phyloP scores from a whole-genome alignment of 2,888 invertebrate species.

The Ceriagrion tenellum region DNA sequence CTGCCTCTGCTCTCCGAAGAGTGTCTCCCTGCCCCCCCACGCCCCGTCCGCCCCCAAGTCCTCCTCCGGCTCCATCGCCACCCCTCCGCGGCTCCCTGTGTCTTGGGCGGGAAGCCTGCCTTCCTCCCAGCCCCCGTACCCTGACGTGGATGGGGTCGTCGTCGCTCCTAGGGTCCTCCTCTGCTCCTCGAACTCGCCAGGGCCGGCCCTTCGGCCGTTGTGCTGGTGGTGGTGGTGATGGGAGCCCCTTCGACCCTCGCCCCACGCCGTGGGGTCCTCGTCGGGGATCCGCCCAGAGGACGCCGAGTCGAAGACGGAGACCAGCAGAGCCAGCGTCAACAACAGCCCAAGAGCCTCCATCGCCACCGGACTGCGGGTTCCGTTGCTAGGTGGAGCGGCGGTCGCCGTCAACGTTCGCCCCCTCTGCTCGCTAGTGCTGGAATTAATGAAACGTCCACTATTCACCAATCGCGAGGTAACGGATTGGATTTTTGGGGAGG shows the following conservation, averaged over 20 bases:
- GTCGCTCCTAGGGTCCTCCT: neutral
- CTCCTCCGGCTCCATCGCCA: neutral
- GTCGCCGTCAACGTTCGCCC: neutral
- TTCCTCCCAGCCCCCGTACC: neutral
- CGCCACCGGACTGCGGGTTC: neutral
- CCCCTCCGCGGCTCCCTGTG: no score
- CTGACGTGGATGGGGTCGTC: neutral
- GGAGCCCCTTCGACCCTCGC: neutral
- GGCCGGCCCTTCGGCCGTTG: neutral
- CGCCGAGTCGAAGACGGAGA: neutral
- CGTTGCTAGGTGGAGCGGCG: neutral
- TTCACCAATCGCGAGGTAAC: no score
- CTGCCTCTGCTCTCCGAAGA: constrained; percentile 52
- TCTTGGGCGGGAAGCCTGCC: no score
- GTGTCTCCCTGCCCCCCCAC: neutral
- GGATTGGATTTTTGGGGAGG: no score
- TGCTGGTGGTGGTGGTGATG: neutral
- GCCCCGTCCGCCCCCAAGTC: neutral
- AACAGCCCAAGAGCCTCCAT: neutral
- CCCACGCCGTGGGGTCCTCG: neutral
- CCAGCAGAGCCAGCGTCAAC: neutral
- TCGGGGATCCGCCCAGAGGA: neutral
- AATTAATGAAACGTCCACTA: neutral
- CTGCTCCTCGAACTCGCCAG: constrained; percentile 61
- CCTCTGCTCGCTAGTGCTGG: neutral